These are phyloP conservation scores for Riptortus pedestris DNA, from an alignment of 1,140 invertebrate species.

Conservation along the genomic window DNA sequence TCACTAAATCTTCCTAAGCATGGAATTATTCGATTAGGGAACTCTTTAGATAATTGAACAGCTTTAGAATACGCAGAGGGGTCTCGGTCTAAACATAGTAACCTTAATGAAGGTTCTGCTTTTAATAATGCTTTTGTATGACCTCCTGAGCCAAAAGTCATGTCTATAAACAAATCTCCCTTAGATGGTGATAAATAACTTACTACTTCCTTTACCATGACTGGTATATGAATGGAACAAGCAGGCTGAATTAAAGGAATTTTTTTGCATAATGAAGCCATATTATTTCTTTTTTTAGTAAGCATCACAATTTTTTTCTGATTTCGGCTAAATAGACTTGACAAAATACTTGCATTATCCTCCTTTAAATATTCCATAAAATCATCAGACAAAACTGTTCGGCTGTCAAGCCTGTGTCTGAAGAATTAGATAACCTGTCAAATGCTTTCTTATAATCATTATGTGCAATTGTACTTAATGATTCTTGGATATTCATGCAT, in stretches of 20 bases:
- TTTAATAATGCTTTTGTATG: slow-evolving; percentile 58
- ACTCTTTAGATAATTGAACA: slow-evolving; percentile 48
- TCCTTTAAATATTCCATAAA: slow-evolving; percentile 42
- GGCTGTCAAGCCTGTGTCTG: slow-evolving; percentile 54
- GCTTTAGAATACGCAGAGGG: slow-evolving; percentile 62
- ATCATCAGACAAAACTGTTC: slow-evolving; percentile 63
- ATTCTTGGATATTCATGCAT: slow-evolving; percentile 53
- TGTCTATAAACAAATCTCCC: slow-evolving; percentile 60
- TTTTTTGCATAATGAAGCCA: no score
- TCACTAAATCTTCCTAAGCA: slow-evolving; percentile 81
- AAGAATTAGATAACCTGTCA: slow-evolving; percentile 43
- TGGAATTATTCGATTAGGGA: slow-evolving; percentile 60
- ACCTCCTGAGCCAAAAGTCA: slow-evolving; percentile 93
- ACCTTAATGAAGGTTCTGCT: slow-evolving; percentile 41
- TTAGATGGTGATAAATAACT: slow-evolving; percentile 51
- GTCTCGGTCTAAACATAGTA: slow-evolving; percentile 83
- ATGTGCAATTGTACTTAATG: slow-evolving; percentile 55
- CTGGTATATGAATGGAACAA: slow-evolving; percentile 48
- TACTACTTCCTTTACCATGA: slow-evolving; percentile 59
- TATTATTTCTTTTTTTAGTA: no score
- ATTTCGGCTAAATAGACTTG: slow-evolving; percentile 18
- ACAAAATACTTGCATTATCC: slow-evolving; percentile 20
- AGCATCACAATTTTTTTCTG: no score
- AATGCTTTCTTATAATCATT: slow-evolving; percentile 60
- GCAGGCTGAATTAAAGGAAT: not conserved